Percentiles rank a stretch among this genome's conserved stretches.
phyloP scores from a whole-genome alignment of 2,888 invertebrate species.

The Crematogaster levior region DNA sequence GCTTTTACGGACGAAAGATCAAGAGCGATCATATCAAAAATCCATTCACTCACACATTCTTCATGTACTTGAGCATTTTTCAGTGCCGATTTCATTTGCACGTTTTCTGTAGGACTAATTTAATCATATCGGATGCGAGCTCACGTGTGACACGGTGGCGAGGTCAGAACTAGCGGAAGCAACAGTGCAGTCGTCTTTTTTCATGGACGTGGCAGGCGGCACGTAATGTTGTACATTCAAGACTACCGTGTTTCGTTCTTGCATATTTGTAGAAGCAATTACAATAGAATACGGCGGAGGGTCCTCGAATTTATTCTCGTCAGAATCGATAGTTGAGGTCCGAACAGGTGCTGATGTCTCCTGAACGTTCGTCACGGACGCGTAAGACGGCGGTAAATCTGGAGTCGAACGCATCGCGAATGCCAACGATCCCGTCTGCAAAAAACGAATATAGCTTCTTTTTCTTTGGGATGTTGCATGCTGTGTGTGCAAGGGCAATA shows the following conservation, averaged over 20 bases:
- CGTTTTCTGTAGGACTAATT: background rate
- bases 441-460: constrained; percentile 21
- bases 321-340: background rate
- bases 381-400: constrained; percentile 78
- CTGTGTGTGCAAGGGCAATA: background rate
- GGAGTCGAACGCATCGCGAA: constrained; percentile 70
- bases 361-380: constrained; percentile 65
- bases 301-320: constrained; percentile 11
- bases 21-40: background rate
- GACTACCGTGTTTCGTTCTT: background rate
- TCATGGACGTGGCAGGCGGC: too few species aligned
- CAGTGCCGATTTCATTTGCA: background rate
- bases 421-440: constrained; percentile 31
- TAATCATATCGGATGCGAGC: background rate
- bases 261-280: background rate
- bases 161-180: background rate
- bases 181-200: background rate
- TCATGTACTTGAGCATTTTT: background rate
- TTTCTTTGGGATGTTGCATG: background rate
- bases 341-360: background rate
- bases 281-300: constrained; percentile 49
- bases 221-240: background rate
- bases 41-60: background rate
- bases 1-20: background rate
- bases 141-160: background rate